Evolutionary conservation across 1,140 invertebrate genomes (phyloP), one percentile per base, ranked within the genome.

Genomic region (Littorina saxatilis): DNA sequence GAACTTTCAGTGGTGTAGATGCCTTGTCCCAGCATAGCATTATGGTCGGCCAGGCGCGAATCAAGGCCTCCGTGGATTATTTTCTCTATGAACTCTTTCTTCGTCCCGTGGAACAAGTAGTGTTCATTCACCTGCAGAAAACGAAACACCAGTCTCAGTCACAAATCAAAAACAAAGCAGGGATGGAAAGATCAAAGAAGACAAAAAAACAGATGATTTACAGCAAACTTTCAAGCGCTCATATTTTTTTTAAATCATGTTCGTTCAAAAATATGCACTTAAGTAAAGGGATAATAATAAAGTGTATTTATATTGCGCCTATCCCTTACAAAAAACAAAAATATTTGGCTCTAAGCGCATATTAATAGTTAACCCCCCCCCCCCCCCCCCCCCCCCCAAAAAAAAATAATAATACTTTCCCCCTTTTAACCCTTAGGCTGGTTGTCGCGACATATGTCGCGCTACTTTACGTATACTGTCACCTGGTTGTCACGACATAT

Each of bases 21-120:
- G 15, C 86, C 88, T 58, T 39, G 43, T 63, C 88, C 88, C 78
- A 90, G 87, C 87, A 90, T 87, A 11, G 84, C 85, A 35, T 52
- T 74, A 1, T n/a, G n/a, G n/a, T 74, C 55, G 17, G 82, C 82
- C 75, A 88, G 70, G 29, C 87, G 50, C 43, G 61, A 80, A 70
- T 88, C 87, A 0, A 88, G 58, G 0, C 87, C 88, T 37, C 84
- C 82, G 0, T 79, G 55, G 20, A 83, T 50, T 32, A 90, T 87
- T 1, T 68, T 80, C 20, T 87, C 68, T 17, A 86, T 80, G 17
- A 50, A 80, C 2, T 82, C 77, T 32, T 47, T 72, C 39, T 80
- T 75, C 1, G 88, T 90, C n/a, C 88, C 88, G 83, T 90, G 88
- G 78, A 88, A 90, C 29, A 88, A 43, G 74, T 87, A 90, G 75